phyloP scores from a whole-genome alignment of 2,888 invertebrate species.

The Eupsilia transversa region DNA sequence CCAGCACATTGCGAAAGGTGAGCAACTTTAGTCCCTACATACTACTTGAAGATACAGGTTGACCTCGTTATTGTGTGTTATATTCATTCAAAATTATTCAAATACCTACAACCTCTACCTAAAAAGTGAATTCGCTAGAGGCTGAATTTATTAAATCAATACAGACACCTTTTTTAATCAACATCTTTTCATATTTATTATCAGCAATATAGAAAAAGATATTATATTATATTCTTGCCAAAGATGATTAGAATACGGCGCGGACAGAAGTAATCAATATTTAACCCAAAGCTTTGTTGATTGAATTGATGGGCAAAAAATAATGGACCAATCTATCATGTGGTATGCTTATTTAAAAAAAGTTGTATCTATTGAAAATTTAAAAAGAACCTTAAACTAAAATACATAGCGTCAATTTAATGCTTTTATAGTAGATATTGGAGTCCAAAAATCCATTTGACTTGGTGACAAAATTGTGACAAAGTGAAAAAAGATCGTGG shows the following conservation, averaged over 20 bases:
- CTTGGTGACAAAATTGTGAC: background rate
- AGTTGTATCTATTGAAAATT: constrained; percentile 12
- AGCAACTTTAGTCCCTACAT: constrained; percentile 40
- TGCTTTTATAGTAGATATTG: background rate
- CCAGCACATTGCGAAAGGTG: constrained; percentile 51
- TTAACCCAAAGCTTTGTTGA: constrained; percentile 36
- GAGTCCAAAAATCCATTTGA: background rate
- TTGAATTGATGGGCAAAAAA: constrained; percentile 28
- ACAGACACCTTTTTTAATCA: constrained; percentile 2
- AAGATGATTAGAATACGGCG: constrained; percentile 26
- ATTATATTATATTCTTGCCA: constrained; percentile 9
- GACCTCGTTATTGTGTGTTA: constrained; percentile 69
- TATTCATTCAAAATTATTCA: constrained; percentile 58
- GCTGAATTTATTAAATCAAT: constrained; percentile 19
- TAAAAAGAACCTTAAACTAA: constrained; percentile 16
- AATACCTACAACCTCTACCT: constrained; percentile 16
- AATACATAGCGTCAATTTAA: background rate
- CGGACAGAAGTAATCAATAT: constrained; percentile 31
- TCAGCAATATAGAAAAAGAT: constrained; percentile 15
- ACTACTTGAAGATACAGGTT: constrained; percentile 69
- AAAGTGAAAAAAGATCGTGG: constrained; percentile 7
- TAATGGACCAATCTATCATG: constrained; percentile 30
- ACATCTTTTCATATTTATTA: constrained; percentile 16
- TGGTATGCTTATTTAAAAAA: constrained; percentile 25
- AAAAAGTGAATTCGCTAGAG: constrained; percentile 17